Base-by-base conservation (phyloP, 2,888 invertebrate genomes). In the Eristalis intricaria region DNA sequence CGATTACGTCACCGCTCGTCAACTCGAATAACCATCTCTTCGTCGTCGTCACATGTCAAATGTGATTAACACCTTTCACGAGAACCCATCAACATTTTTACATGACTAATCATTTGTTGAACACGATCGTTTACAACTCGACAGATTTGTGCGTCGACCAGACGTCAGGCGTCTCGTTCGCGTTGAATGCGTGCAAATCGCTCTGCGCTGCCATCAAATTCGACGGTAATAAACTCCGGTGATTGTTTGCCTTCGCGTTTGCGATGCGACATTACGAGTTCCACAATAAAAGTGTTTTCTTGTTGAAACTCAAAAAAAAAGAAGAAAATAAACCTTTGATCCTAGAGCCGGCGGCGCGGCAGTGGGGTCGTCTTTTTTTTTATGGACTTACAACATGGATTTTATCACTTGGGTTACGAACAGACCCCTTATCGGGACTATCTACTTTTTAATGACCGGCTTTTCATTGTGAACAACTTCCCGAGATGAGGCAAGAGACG, bases 41-140 rank as follows among this genome's bases (percentile, higher is more conserved):
- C 8, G 10, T 19, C 19, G 43, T 43, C 43, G n/a, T 15, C 50
- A 19, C 50, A 50, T 8, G 50, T 19, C 50, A 50, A 50, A 19
- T 50, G 50, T 50, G 50, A 50, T 50, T 50, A 50, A 50, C 50
- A 50, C 50, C 50, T 50, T 50, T 50, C 50, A 50, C 50, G 50
- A 8, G 50, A 50, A 50, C 19, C 1, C 50, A 50, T 50, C 50
- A 50, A 15, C 4, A 19, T 50, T 19, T 50, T 50, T n/a, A 50
- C n/a, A 50, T 50, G 50, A 50, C 50, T 50, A 19, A 50, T 50
- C 50, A 19, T 50, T 8, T 50, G 50, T 50, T 19, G 8, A 50
- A 50, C 50, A 50, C 50, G 50, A 50, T 50, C 50, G 50, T 19
- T 50, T 50, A 50, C n/a, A 50, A 19, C 50, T 19, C 50, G 0